Percentiles rank a stretch among this genome's conserved stretches.
phyloP scores from a whole-genome alignment of 2,888 invertebrate genomes.

The Agrochola lychnidis region DNA sequence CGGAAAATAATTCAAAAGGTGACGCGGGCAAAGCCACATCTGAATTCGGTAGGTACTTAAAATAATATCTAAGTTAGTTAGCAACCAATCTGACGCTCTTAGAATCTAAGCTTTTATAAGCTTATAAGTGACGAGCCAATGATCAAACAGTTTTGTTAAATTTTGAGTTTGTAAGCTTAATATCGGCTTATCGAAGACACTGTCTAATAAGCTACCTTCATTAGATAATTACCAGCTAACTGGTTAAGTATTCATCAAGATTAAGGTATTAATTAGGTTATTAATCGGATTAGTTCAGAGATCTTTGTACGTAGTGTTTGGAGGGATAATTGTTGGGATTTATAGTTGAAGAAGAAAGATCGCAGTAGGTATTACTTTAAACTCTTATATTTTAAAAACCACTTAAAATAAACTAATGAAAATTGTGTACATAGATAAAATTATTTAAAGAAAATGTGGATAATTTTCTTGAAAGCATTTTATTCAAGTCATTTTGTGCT shows the following conservation, averaged over 20 bases:
- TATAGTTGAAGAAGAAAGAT: neutral
- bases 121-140: constrained; percentile 14
- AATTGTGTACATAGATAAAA: no score
- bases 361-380: neutral
- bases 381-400: neutral
- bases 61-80: neutral
- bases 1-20: no score
- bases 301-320: constrained; percentile 16
- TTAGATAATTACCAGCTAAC: constrained; percentile 53
- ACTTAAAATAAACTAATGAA: neutral
- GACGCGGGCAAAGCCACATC: neutral
- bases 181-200: constrained; percentile 55
- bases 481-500: neutral
- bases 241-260: constrained; percentile 54
- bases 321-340: constrained; percentile 21
- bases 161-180: constrained; percentile 46
- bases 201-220: constrained; percentile 35
- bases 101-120: neutral
- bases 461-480: neutral
- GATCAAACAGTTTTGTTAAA: constrained; percentile 34
- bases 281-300: constrained; percentile 51
- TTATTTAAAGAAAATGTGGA: neutral
- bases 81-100: neutral
- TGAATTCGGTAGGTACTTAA: neutral
- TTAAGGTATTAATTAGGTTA: constrained; percentile 58